Evolutionary conservation across 2,113 vertebrate genomes (phyloP), one percentile per base, ranked within the genome.

Genomic region (Todiramphus saurophagus): DNA sequence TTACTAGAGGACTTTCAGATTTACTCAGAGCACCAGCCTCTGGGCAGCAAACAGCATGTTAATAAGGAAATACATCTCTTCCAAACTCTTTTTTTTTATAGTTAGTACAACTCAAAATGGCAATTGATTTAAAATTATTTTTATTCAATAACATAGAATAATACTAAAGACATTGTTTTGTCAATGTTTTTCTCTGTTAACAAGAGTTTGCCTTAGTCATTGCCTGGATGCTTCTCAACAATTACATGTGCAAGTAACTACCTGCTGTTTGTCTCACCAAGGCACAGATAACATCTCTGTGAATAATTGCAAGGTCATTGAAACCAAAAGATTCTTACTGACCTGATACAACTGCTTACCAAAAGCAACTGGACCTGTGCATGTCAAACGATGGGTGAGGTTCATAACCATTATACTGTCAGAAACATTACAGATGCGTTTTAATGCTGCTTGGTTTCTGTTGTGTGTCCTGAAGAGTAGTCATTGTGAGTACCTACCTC

Each of bases 71-170:
- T 24, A 48, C 0, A 0, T 84, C 48, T 91, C 37, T 69, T 85
- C 24, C 16, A 18, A 55, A 56, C 4, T 63, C 39, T 46, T 59
- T 81, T 73, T 37, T 66, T n/a, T 72, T 60, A 23, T 89, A 24
- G 37, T 87, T 46, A 68, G 28, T 86, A 19, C 7, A 58, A 74
- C 39, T 89, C 56, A 46, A 89, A 66, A 25, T 64, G 15, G 43
- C 53, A 68, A 66, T 78, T 94, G 87, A 89, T 94, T 92, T 87
- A 50, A 76, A 93, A 80, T 66, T 87, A 51, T 90, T 63, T 94
- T 59, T 17, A 86, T 82, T 78, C 30, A 48, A 15, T 79, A 86
- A 51, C 48, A 69, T 30, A 78, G 44, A 92, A 55, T 82, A 70
- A 74, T 21, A 82, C 12, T 35, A n/a, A 81, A 56, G 35, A 20